These are phyloP conservation scores for Chelmon rostratus DNA, from an alignment of 2,797 vertebrate species.

Conservation along the genomic window DNA sequence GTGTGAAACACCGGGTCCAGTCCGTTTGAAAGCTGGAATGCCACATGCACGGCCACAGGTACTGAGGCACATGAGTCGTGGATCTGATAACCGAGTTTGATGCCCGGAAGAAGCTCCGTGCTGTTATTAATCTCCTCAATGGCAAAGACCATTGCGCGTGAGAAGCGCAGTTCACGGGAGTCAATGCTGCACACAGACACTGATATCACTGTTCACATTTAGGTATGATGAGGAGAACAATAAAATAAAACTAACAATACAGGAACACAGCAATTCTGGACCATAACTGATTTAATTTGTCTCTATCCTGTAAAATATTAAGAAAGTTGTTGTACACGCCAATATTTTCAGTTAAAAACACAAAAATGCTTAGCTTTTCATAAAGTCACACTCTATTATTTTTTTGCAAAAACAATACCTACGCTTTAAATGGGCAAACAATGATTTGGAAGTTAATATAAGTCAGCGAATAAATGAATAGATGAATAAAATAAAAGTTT, in stretches of 20 bases:
- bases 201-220: neutral
- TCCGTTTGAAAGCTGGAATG: too few relatives aligned
- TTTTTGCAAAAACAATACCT: too few relatives aligned
- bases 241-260: too few relatives aligned
- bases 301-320: too few relatives aligned
- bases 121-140: conserved; percentile 73
- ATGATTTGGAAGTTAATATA: too few relatives aligned
- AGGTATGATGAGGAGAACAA: neutral
- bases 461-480: too few relatives aligned
- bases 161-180: conserved; percentile 43
- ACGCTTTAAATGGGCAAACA: too few relatives aligned
- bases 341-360: too few relatives aligned
- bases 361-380: too few relatives aligned
- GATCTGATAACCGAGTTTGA: conserved; percentile 67
- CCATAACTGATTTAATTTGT: neutral
- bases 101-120: neutral
- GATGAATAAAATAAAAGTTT: neutral
- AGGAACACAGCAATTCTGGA: neutral
- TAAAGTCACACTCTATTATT: too few relatives aligned
- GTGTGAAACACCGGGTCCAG: too few relatives aligned
- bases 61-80: conserved; percentile 74
- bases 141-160: conserved; percentile 71
- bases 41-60: conserved; percentile 55
- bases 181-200: conserved; percentile 51
- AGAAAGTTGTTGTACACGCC: neutral